Percentiles rank a stretch among this genome's conserved stretches.
Evolutionary conservation across 2,797 vertebrate species (phyloP).

Genomic region (Melanogrammus aeglefinus): DNA sequence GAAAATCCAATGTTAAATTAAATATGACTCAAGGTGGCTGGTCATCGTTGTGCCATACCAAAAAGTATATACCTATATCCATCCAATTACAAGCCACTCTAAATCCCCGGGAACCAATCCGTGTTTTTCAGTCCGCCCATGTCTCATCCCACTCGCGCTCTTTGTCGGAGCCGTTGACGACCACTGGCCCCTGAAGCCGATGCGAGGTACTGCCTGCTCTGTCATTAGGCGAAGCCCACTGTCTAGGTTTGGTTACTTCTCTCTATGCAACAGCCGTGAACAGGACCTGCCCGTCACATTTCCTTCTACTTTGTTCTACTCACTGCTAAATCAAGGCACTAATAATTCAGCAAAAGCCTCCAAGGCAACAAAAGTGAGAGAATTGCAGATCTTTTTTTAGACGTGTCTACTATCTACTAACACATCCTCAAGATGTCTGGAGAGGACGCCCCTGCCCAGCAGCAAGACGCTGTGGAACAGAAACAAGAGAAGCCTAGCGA

Average conservation of each 20-base stretch:
- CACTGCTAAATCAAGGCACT: conserved; percentile 22
- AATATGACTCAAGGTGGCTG: not conserved
- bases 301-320: conserved; percentile 24
- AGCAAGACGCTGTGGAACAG: conserved; percentile 80
- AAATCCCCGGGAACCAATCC: conserved; percentile 46
- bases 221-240: conserved; percentile 21
- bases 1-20: not conserved
- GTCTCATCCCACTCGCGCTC: conserved; percentile 66
- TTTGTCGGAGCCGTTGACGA: conserved; percentile 70
- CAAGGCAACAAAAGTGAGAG: conserved; percentile 17
- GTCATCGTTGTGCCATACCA: not conserved
- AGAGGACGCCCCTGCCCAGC: conserved; percentile 80
- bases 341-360: conserved; percentile 4
- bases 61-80: conserved; percentile 23
- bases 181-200: conserved; percentile 70
- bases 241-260: conserved; percentile 46
- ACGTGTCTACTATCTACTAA: conserved; percentile 29
- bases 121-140: conserved; percentile 66
- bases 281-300: conserved; percentile 42
- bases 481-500: conserved; percentile 74
- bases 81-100: conserved; percentile 47
- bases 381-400: conserved; percentile 28
- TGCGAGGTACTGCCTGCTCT: conserved; percentile 59
- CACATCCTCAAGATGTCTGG: conserved; percentile 69
- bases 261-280: conserved; percentile 61